Conservation (phyloP, 1,140 invertebrate species). For the Drosophila ficusphila region DNA sequence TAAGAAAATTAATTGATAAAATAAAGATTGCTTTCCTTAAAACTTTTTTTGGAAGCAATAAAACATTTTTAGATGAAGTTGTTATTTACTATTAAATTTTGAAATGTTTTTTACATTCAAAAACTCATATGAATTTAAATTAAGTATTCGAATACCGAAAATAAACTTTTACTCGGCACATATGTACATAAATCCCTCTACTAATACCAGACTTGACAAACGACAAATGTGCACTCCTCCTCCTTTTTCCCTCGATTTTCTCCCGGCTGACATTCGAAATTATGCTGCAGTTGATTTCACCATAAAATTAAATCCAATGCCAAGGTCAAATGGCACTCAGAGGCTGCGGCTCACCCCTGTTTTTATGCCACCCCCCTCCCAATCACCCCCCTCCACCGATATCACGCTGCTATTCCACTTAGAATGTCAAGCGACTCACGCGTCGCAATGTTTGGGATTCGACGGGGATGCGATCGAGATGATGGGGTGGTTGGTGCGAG, state of each 20-base stretch:
- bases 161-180: not conserved
- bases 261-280: constrained; percentile 27
- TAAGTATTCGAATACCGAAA: not conserved
- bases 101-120: too few species aligned
- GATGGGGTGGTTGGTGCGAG: constrained; percentile 10
- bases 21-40: too few species aligned
- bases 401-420: constrained; percentile 37
- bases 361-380: not conserved
- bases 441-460: constrained; percentile 43
- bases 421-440: constrained; percentile 77
- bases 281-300: constrained; percentile 71
- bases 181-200: constrained; percentile 12
- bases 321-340: constrained; percentile 68
- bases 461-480: constrained; percentile 17
- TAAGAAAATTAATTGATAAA: too few species aligned
- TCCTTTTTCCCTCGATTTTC: not conserved
- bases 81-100: too few species aligned
- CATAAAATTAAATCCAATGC: constrained; percentile 79
- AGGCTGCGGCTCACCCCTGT: constrained; percentile 28
- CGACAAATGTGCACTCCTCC: not conserved
- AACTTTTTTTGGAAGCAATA: too few species aligned
- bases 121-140: too few species aligned
- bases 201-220: constrained; percentile 28
- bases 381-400: not conserved
- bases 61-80: too few species aligned